phyloP scores from a whole-genome alignment of 2,113 vertebrate genomes.

The Oreochromis spilurus region DNA sequence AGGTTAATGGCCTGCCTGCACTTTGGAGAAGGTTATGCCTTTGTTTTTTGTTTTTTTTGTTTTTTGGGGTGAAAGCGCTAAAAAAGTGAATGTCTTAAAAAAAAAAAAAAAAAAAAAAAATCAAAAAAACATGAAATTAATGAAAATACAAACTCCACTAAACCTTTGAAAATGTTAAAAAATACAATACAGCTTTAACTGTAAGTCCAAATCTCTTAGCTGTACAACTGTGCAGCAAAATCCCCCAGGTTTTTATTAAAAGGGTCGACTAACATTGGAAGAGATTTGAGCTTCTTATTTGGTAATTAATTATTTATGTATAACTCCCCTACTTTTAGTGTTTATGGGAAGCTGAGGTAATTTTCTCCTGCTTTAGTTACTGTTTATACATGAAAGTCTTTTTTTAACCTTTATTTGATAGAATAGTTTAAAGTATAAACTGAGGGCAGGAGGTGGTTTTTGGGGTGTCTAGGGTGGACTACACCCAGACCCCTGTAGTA shows the following conservation, averaged over 20 bases:
- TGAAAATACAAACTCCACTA: background rate
- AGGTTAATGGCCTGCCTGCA: background rate
- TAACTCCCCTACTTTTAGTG: background rate
- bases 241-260: background rate
- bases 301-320: background rate
- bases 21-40: background rate
- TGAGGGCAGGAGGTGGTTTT: background rate
- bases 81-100: background rate
- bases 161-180: background rate
- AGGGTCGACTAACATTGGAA: background rate
- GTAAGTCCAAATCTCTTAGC: background rate
- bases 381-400: background rate
- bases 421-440: background rate
- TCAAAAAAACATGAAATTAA: background rate
- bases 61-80: background rate
- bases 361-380: background rate
- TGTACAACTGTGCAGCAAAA: background rate
- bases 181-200: background rate
- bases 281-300: background rate
- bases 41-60: accelerated
- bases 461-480: background rate
- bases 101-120: no score
- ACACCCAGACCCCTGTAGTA: background rate
- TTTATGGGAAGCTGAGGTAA: background rate
- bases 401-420: background rate